phyloP scores from a whole-genome alignment of 2,888 invertebrate species.

The Melikaiella ostensackeni region DNA sequence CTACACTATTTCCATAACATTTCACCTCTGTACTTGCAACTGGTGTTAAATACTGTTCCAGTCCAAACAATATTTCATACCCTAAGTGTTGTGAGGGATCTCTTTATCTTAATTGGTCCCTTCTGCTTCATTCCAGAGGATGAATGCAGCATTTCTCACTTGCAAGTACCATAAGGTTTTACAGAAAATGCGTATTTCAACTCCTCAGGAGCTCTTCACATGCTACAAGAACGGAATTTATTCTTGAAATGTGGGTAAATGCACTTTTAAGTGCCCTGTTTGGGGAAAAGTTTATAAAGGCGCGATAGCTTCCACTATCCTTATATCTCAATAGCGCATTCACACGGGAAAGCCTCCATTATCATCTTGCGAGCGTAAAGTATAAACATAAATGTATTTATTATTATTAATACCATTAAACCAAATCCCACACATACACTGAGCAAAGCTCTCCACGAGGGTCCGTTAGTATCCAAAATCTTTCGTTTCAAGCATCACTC shows the following conservation, averaged over 20 bases:
- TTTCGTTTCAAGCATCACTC: too few relatives aligned
- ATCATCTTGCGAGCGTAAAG: too few relatives aligned
- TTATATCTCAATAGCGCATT: not conserved
- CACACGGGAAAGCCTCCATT: not conserved
- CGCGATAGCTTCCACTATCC: not conserved
- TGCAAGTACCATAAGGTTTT: not conserved
- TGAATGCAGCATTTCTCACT: not conserved
- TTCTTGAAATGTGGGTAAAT: not conserved
- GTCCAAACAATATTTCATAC: not conserved
- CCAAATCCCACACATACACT: too few relatives aligned
- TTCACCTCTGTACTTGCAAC: not conserved
- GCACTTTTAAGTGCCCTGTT: not conserved
- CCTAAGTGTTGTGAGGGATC: not conserved
- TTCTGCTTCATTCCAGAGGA: not conserved
- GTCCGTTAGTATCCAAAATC: too few relatives aligned
- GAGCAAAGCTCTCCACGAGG: too few relatives aligned
- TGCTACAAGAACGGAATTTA: not conserved
- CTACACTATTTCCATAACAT: not conserved
- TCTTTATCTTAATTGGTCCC: not conserved
- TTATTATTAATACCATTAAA: too few relatives aligned
- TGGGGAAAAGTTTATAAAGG: not conserved
- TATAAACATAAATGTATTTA: too few relatives aligned
- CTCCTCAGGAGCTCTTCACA: not conserved
- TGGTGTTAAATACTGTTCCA: not conserved
- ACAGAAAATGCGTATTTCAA: not conserved